phyloP scores from a whole-genome alignment of 2,888 invertebrate species.

The Patella pellucida region DNA sequence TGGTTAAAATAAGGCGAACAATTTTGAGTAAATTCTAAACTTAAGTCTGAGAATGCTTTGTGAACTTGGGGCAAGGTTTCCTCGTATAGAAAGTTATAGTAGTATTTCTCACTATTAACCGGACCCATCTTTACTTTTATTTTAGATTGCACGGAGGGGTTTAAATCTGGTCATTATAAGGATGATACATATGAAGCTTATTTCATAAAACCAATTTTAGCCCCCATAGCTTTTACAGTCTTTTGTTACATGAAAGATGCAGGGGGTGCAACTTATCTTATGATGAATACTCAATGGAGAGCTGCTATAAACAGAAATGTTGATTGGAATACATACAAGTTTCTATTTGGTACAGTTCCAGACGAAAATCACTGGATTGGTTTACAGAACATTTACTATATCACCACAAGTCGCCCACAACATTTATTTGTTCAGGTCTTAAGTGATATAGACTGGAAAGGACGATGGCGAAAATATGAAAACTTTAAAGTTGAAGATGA shows the following conservation, averaged over 20 bases:
- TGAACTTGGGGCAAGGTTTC: too few relatives aligned
- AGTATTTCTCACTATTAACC: too few relatives aligned
- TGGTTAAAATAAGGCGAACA: too few relatives aligned
- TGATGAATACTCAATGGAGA: not conserved
- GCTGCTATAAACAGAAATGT: constrained; percentile 12
- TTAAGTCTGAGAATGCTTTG: too few relatives aligned
- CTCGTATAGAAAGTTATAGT: too few relatives aligned
- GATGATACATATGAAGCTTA: not conserved
- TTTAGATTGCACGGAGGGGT: constrained; percentile 13
- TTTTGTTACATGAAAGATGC: not conserved
- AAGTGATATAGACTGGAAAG: not conserved
- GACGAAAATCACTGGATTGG: constrained; percentile 19
- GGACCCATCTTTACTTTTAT: not conserved
- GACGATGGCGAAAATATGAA: not conserved
- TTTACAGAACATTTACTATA: constrained; percentile 21
- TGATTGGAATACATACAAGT: constrained; percentile 17
- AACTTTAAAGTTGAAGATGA: not conserved
- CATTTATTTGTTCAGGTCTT: not conserved
- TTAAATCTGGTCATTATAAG: not conserved
- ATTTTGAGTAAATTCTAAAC: too few relatives aligned
- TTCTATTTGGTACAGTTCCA: constrained; percentile 8
- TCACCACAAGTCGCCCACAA: constrained; percentile 17
- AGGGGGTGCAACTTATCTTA: not conserved
- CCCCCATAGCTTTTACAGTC: constrained; percentile 13
- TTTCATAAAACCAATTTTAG: constrained; percentile 12